Evolutionary conservation across 2,113 vertebrate genomes (phyloP).

Genomic region (Cyanocitta stelleri): DNA sequence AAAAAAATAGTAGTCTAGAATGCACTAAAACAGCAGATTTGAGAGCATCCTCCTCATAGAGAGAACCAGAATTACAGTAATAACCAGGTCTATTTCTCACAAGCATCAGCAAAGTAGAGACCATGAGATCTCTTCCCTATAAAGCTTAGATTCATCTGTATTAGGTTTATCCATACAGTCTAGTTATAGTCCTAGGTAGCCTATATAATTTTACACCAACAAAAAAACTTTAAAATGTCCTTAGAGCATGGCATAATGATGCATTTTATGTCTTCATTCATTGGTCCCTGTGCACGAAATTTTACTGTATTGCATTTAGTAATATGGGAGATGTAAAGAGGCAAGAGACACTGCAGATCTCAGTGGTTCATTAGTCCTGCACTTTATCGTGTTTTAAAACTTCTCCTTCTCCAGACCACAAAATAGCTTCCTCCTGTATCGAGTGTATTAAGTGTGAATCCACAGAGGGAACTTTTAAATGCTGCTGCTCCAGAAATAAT

Average conservation of each 20-base stretch:
- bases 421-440: background rate
- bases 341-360: conserved; percentile 12
- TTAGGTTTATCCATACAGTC: background rate
- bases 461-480: background rate
- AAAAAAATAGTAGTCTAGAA: background rate
- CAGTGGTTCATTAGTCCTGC: background rate
- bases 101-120: background rate
- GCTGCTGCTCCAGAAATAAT: background rate
- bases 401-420: background rate
- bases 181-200: background rate
- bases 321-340: conserved; percentile 7
- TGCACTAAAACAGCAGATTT: background rate
- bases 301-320: background rate
- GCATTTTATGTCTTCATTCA: conserved; percentile 22
- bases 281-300: background rate
- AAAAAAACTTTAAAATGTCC: background rate
- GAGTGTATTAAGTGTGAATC: background rate
- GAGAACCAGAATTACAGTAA: background rate
- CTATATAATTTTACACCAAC: background rate
- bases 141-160: background rate
- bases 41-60: background rate
- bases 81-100: background rate
- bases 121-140: background rate
- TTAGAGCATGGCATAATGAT: background rate
- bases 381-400: background rate